phyloP scores from a whole-genome alignment of 2,888 invertebrate species.

The Drosophila borborema region DNA sequence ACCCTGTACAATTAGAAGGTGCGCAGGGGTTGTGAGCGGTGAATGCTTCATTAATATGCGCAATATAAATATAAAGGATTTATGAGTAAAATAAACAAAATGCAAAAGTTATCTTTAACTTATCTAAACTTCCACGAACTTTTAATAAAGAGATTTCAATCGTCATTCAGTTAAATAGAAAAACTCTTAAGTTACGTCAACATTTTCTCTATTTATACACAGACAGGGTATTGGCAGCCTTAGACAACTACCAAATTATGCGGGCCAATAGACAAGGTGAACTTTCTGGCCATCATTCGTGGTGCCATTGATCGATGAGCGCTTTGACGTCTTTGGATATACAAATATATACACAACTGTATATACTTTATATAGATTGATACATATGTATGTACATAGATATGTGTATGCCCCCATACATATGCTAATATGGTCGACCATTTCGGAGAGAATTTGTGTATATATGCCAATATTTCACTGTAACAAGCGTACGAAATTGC shows the following conservation, averaged over 20 bases:
- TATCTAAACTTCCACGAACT: neutral
- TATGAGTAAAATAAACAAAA: neutral
- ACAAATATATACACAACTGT: constrained; percentile 5
- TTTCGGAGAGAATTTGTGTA: constrained; percentile 29
- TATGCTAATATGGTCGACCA: constrained; percentile 52
- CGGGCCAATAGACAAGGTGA: constrained; percentile 56
- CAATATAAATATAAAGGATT: neutral
- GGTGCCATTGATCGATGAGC: constrained; percentile 64
- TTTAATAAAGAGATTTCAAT: neutral
- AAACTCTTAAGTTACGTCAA: neutral
- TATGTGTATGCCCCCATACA: constrained; percentile 43
- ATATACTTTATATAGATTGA: neutral
- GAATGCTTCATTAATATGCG: neutral
- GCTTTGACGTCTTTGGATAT: constrained; percentile 59
- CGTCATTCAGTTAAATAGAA: neutral
- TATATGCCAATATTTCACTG: constrained; percentile 58
- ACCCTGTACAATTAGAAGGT: neutral
- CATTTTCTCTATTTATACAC: neutral
- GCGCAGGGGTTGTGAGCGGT: neutral
- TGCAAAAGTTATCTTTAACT: neutral
- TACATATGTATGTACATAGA: constrained; percentile 8
- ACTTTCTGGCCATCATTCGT: constrained; percentile 55
- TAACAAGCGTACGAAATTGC: constrained; percentile 53
- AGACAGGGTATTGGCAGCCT: constrained; percentile 44
- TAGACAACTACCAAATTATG: constrained; percentile 35